These are phyloP conservation scores for Hirundichthys speculiger DNA, from an alignment of 2,113 vertebrate genomes.

Conservation along the genomic window DNA sequence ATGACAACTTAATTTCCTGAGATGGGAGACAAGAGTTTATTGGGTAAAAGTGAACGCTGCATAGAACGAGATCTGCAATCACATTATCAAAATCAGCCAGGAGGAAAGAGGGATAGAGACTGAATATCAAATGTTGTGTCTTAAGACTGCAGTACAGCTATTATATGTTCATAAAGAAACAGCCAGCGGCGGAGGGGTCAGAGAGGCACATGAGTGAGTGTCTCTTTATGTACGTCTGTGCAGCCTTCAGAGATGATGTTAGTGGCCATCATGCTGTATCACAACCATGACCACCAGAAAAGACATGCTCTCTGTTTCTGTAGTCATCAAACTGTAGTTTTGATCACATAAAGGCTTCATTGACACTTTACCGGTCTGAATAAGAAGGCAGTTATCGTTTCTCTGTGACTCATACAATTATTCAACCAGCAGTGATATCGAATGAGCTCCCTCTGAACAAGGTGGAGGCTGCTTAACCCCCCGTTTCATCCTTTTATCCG, in stretches of 20 bases:
- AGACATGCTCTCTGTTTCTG: constrained; percentile 21
- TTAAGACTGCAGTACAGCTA: constrained; percentile 56
- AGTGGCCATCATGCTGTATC: too few species aligned
- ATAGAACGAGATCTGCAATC: constrained; percentile 51
- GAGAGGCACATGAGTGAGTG: constrained; percentile 7
- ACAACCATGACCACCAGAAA: constrained; percentile 23
- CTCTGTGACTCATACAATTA: not conserved
- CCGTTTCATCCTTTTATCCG: constrained; percentile 26
- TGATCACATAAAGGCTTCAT: constrained; percentile 8
- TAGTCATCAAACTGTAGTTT: constrained; percentile 8
- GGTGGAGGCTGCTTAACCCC: constrained; percentile 34
- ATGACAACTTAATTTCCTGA: constrained; percentile 81
- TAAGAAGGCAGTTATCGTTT: not conserved
- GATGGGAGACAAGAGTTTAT: constrained; percentile 76
- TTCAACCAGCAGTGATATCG: too few species aligned
- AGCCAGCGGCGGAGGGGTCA: constrained; percentile 29
- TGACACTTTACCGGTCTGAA: not conserved
- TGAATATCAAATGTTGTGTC: constrained; percentile 70
- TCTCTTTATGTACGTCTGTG: constrained; percentile 6
- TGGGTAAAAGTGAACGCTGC: constrained; percentile 71
- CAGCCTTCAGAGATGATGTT: constrained; percentile 4
- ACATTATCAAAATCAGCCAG: constrained; percentile 67
- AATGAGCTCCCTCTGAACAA: constrained; percentile 10
- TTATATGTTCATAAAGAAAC: constrained; percentile 45
- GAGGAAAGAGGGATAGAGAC: constrained; percentile 58